These are phyloP conservation scores for Endotricha flammealis DNA, from an alignment of 2,888 invertebrate genomes.

Conservation along the genomic window DNA sequence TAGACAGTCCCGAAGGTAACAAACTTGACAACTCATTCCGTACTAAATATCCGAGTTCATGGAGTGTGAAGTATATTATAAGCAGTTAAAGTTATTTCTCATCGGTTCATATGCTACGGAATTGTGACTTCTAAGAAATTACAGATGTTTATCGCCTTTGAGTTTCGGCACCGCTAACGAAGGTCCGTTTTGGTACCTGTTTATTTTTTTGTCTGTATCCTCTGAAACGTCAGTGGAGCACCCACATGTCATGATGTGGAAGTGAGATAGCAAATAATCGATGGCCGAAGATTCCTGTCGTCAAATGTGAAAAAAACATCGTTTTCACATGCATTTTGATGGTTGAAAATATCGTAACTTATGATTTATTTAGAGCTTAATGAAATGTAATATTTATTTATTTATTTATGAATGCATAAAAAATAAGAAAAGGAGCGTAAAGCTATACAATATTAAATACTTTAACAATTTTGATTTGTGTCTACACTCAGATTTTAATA, in stretches of 20 bases:
- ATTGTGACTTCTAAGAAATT: conserved; percentile 64
- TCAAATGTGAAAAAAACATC: conserved; percentile 8
- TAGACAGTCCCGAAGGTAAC: conserved; percentile 41
- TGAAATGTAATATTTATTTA: too few species aligned
- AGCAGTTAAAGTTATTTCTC: conserved; percentile 50
- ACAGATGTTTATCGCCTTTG: conserved; percentile 65
- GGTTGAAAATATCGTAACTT: neutral
- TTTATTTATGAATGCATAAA: too few species aligned
- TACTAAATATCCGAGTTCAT: conserved; percentile 38
- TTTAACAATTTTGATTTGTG: too few species aligned
- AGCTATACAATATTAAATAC: too few species aligned
- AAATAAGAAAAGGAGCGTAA: too few species aligned
- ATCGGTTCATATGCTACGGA: conserved; percentile 40
- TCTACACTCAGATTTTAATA: too few species aligned
- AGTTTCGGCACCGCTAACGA: conserved; percentile 67
- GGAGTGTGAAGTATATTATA: conserved; percentile 69
- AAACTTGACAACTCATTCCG: conserved; percentile 64
- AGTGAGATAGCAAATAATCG: conserved; percentile 60
- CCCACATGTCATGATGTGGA: conserved; percentile 52
- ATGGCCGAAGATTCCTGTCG: conserved; percentile 55
- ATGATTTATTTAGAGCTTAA: conserved; percentile 1
- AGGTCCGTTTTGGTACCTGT: conserved; percentile 59
- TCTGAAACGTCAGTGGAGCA: conserved; percentile 39
- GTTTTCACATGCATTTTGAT: neutral
- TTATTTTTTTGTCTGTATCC: conserved; percentile 49